Evolutionary conservation across 2,113 vertebrate species (phyloP).

Genomic region (Melanostigma gelatinosum): DNA sequence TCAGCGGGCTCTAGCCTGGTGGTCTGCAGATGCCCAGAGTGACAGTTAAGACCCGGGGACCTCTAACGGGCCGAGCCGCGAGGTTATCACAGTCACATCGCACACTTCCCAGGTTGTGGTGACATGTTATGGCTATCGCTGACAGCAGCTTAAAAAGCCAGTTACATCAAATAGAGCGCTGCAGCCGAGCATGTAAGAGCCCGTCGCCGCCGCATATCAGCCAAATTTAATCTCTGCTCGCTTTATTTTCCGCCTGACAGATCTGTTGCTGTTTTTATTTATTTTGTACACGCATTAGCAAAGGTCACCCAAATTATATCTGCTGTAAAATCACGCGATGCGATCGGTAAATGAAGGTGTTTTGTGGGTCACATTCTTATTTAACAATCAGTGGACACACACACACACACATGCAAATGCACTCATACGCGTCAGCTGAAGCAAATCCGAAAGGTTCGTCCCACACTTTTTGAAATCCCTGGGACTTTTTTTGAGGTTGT

Average conservation of each 20-base stretch:
- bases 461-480: constrained; percentile 56
- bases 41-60: constrained; percentile 44
- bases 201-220: constrained; percentile 60
- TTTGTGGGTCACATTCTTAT: constrained; percentile 18
- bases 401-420: constrained; percentile 37
- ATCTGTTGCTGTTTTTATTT: constrained; percentile 21
- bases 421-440: constrained; percentile 50
- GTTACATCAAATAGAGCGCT: constrained; percentile 67
- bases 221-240: constrained; percentile 68
- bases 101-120: constrained; percentile 51
- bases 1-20: constrained; percentile 67
- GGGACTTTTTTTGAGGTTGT: constrained; percentile 63
- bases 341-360: constrained; percentile 19
- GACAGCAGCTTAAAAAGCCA: constrained; percentile 63
- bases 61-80: constrained; percentile 12
- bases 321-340: constrained; percentile 41
- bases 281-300: constrained; percentile 51
- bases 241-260: constrained; percentile 69
- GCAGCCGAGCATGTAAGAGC: constrained; percentile 69
- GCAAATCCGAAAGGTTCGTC: constrained; percentile 55
- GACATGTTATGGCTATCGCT: constrained; percentile 80
- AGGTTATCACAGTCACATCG: constrained; percentile 69
- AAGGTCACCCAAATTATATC: constrained; percentile 60
- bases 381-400: neutral
- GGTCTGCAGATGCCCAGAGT: constrained; percentile 69